These are phyloP conservation scores for Sminthopsis crassicaudata DNA, from an alignment of 2,113 vertebrate genomes.

Conservation along the genomic window DNA sequence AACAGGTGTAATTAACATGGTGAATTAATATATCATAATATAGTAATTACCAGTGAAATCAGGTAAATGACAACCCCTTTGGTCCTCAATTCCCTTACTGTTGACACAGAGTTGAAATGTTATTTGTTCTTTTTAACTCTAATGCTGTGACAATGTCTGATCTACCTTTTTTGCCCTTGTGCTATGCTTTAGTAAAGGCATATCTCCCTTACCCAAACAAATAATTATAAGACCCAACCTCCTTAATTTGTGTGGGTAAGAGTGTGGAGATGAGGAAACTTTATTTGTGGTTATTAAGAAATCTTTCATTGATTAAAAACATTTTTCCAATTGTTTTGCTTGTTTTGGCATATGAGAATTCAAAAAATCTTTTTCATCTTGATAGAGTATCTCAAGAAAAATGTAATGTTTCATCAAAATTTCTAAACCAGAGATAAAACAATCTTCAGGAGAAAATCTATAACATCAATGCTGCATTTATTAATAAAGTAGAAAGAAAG, in stretches of 20 bases:
- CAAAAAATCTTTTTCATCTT: not conserved
- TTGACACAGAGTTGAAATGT: not conserved
- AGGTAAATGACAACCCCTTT: not conserved
- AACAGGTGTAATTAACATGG: not conserved
- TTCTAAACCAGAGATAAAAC: too few species aligned
- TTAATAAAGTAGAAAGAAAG: too few species aligned
- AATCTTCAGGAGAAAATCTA: too few species aligned
- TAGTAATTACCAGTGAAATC: not conserved
- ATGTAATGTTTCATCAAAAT: not conserved
- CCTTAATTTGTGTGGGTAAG: not conserved
- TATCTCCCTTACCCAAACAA: not conserved
- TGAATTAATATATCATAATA: too few species aligned
- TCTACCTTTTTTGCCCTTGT: not conserved
- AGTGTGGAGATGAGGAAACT: not conserved
- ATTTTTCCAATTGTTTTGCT: slow-evolving; percentile 29
- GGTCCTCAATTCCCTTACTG: not conserved
- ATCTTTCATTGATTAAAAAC: not conserved
- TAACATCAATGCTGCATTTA: too few species aligned
- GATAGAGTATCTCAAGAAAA: not conserved
- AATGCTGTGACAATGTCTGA: not conserved
- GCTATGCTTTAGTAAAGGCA: not conserved
- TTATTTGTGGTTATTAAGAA: not conserved
- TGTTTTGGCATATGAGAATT: too few species aligned
- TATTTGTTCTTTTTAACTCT: not conserved
- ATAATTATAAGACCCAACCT: too few species aligned